Percentiles rank a stretch among this genome's conserved stretches.
phyloP scores from a whole-genome alignment of 1,140 invertebrate genomes.

The Odontomachus brunneus region DNA sequence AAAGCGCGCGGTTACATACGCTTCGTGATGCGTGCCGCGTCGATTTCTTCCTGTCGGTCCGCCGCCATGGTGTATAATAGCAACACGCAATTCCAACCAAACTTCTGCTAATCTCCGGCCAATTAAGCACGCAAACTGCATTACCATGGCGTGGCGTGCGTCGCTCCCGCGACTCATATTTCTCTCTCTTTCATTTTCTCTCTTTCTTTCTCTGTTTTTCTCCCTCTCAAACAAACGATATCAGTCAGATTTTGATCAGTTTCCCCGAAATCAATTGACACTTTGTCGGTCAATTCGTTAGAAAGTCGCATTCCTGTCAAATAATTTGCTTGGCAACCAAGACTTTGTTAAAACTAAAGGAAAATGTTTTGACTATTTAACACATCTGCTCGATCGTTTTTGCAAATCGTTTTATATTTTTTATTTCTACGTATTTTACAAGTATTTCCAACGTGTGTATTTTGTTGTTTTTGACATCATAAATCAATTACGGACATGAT shows the following conservation, averaged over 20 bases:
- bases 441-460: no score
- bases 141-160: neutral
- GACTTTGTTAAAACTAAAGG: no score
- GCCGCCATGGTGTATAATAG: constrained; percentile 9
- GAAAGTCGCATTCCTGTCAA: neutral
- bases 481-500: no score
- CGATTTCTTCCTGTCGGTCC: constrained; percentile 31
- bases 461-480: no score
- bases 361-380: no score
- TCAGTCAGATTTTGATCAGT: neutral
- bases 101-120: constrained; percentile 29
- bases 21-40: constrained; percentile 32
- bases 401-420: no score
- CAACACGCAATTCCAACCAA: constrained; percentile 36
- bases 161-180: neutral
- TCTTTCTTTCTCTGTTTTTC: neutral
- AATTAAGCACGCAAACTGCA: constrained; percentile 20
- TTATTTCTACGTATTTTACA: no score
- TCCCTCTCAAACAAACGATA: neutral
- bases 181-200: neutral
- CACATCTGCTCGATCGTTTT: no score
- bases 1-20: constrained; percentile 17
- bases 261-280: neutral
- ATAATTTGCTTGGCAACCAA: no score
- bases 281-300: neutral